phyloP scores from a whole-genome alignment of 2,888 invertebrate genomes.

The Drosophila affinis region DNA sequence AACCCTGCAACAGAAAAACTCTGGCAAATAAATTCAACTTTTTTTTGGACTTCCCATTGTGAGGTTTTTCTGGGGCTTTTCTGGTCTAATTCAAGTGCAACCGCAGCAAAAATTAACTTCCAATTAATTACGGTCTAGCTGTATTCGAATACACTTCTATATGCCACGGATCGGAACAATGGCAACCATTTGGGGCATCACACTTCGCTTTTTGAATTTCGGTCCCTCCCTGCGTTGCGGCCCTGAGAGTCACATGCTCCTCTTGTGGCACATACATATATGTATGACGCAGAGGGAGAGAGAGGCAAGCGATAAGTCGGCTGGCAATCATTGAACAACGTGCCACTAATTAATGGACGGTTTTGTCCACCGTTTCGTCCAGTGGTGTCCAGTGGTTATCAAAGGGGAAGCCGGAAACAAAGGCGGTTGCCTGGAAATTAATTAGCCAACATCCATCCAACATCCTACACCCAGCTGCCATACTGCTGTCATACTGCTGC shows the following conservation, averaged over 20 bases:
- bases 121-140: constrained; percentile 12
- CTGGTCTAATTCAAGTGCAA: constrained; percentile 1
- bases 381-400: constrained; percentile 1
- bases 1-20: neutral
- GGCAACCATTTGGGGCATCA: constrained; percentile 38
- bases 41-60: neutral
- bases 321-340: constrained; percentile 21
- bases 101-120: constrained; percentile 17
- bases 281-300: constrained; percentile 22
- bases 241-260: neutral
- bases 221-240: constrained; percentile 24
- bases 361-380: constrained; percentile 24
- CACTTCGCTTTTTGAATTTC: constrained; percentile 43
- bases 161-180: constrained; percentile 30
- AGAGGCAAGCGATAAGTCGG: neutral
- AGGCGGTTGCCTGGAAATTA: constrained; percentile 31
- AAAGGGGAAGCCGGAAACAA: constrained; percentile 21
- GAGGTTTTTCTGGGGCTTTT: no score
- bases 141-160: neutral
- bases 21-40: neutral
- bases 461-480: constrained; percentile 1
- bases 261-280: constrained; percentile 24
- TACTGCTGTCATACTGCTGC: constrained; percentile 17
- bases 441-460: constrained; percentile 15
- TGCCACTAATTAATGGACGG: constrained; percentile 29